Base-by-base conservation (phyloP, 2,888 invertebrate genomes). In the Nycteola revayana region DNA sequence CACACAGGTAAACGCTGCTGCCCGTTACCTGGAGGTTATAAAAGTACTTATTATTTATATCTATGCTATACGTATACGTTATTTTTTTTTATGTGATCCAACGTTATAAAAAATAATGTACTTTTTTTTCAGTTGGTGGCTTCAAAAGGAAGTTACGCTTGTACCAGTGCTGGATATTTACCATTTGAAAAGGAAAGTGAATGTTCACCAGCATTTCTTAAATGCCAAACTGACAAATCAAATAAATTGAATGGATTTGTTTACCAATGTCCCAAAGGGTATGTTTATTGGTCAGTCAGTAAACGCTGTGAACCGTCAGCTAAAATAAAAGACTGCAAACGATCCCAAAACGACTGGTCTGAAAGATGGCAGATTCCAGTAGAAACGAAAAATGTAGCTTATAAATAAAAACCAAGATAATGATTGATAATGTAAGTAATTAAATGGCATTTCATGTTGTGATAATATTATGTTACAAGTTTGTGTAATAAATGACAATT, bases 221-320 rank as follows among this genome's bases (percentile, higher is more conserved):
- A 94, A 75, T 96, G 96, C 70, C 84, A 86, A 56, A 83, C 76
- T 52, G 46, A 63, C 7, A 82, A 84, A 45, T 66, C 81, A 1
- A 89, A 84, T 26, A 88, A 79, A 32, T 69, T 94, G 51, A 89
- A 92, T 72, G 95, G 94, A 8, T 92, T 91, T 57, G 83, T 96
- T 7, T 93, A 93, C 70, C 93, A 93, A 60, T 96, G 96, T 76
- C 96, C 96, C 0, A 85, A 91, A 57, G 92, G 93, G 25, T 95
- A 92, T 57, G 90, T 93, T 2, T 96, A 93, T 68, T 95, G 95
- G 94, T 90, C 93, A 25, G 91, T 94, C 2, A 95, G 94, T 55
- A 91, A 93, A 73, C 90, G 93, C 62, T 96, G 95, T 67, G 95
- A 96, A 76, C 90, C 91, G 25, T 81, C 85, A 0, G 78, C 86